These are phyloP conservation scores for Sesamia inferens DNA, from an alignment of 2,888 invertebrate genomes.

Conservation along the genomic window DNA sequence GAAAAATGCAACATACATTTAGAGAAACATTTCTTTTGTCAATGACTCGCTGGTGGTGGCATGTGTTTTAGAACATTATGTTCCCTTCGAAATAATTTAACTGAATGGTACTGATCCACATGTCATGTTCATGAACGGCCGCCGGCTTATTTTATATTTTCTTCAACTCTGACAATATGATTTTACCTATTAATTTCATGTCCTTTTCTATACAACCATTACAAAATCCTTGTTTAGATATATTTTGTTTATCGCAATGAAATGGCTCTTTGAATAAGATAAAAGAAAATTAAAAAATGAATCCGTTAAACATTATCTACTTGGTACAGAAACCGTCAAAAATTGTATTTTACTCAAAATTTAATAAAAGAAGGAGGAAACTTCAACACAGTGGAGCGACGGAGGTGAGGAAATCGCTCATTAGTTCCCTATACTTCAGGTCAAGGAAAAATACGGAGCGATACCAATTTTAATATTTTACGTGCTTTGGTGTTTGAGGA, in stretches of 20 bases:
- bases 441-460: conserved; percentile 30
- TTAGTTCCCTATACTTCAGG: conserved; percentile 23
- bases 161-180: not conserved
- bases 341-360: conserved; percentile 28
- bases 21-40: not conserved
- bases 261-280: not conserved
- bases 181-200: not conserved
- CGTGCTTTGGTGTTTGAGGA: conserved; percentile 24
- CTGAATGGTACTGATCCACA: too few relatives aligned
- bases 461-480: conserved; percentile 38
- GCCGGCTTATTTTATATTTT: not conserved
- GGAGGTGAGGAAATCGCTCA: conserved; percentile 16
- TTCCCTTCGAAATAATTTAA: too few relatives aligned
- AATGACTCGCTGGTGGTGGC: too few relatives aligned
- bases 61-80: too few relatives aligned
- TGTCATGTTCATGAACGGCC: too few relatives aligned
- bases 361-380: conserved; percentile 29
- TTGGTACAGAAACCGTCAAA: not conserved
- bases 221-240: not conserved
- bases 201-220: too few relatives aligned
- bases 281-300: not conserved
- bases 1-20: not conserved
- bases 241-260: not conserved
- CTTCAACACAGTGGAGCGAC: not conserved
- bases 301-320: conserved; percentile 14